Conservation (phyloP, 2,113 vertebrate genomes). For the Daubentonia madagascariensis region DNA sequence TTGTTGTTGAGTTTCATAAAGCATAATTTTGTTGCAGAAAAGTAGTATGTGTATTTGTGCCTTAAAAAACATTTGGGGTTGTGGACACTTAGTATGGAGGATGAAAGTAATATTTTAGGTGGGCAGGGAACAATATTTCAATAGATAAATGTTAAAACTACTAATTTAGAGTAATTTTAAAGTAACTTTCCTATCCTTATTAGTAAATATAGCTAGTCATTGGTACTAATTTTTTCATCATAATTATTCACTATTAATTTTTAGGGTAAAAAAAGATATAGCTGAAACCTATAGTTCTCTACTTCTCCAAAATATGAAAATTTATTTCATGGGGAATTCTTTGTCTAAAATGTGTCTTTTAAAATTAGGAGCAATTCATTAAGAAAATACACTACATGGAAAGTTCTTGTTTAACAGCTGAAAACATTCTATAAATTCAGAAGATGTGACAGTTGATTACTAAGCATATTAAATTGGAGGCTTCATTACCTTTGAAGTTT, state of each 20-base stretch:
- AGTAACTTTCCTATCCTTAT: conserved; percentile 1
- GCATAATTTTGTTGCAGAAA: conserved; percentile 45
- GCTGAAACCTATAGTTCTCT: neutral
- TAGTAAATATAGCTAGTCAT: conserved; percentile 20
- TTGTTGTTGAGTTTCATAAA: conserved; percentile 53
- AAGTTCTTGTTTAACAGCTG: neutral
- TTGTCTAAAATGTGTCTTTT: conserved; percentile 6
- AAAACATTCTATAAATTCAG: neutral
- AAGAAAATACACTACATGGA: neutral
- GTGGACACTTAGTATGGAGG: neutral
- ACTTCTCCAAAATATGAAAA: conserved; percentile 22
- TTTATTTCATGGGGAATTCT: conserved; percentile 1
- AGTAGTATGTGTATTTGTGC: conserved; percentile 30
- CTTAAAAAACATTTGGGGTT: neutral
- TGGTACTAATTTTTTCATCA: conserved; percentile 23
- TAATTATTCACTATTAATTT: conserved; percentile 3
- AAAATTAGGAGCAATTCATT: conserved; percentile 26
- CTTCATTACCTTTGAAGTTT: neutral
- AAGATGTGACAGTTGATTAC: neutral
- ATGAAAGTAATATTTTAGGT: conserved; percentile 9
- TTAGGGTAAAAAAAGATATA: neutral
- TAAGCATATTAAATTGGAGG: neutral
- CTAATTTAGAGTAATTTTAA: neutral
- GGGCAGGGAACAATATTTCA: neutral
- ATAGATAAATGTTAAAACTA: conserved; percentile 28